Evolutionary conservation across 2,113 vertebrate genomes (phyloP).

Genomic region (Sigmodon hispidus): DNA sequence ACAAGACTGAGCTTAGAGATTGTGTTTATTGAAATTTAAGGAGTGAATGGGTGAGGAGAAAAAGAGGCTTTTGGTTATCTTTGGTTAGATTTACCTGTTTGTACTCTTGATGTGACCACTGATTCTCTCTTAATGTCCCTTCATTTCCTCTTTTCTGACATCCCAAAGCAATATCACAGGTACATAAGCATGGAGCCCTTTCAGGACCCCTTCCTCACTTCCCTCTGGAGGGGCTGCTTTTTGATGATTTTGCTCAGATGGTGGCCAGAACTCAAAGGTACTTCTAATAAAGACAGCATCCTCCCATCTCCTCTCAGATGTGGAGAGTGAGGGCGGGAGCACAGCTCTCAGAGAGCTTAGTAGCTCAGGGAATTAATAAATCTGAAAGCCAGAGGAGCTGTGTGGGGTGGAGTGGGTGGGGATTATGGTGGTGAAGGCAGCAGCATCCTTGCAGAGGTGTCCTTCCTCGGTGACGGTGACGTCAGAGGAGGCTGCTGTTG

Average conservation of each 20-base stretch:
- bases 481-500: conserved; percentile 27
- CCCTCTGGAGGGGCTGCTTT: neutral
- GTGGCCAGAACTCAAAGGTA: neutral
- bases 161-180: neutral
- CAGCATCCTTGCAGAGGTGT: neutral
- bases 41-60: neutral
- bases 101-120: no score
- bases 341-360: neutral
- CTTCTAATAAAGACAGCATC: neutral
- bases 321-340: neutral
- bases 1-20: neutral
- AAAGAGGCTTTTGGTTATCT: neutral
- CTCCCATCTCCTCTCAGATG: neutral
- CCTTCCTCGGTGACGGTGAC: conserved; percentile 40
- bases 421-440: neutral
- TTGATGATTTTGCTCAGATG: neutral
- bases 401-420: neutral
- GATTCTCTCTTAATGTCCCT: neutral
- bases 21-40: neutral
- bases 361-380: neutral
- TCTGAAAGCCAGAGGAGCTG: neutral
- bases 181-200: neutral
- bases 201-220: no score
- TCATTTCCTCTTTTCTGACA: neutral
- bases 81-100: neutral